Conservation (phyloP, 2,888 invertebrate genomes). For the Hemistola chrysoprasaria region DNA sequence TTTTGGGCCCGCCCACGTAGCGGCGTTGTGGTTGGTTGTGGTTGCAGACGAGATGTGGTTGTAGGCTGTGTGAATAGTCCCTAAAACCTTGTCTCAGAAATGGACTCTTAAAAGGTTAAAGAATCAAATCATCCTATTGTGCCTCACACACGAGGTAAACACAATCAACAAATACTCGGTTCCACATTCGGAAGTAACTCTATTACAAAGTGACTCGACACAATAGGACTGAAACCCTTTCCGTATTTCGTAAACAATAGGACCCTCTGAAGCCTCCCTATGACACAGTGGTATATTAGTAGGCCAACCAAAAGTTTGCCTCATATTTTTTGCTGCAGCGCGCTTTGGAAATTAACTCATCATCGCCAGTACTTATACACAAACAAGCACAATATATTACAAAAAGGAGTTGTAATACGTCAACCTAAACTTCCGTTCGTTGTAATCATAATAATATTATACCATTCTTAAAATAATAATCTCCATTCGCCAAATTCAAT, state of each 20-base stretch:
- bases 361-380: too few relatives aligned
- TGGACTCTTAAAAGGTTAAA: constrained; percentile 7
- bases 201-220: constrained; percentile 31
- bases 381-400: too few relatives aligned
- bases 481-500: too few relatives aligned
- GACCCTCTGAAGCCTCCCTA: constrained; percentile 27
- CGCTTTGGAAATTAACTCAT: too few relatives aligned
- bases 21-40: too few relatives aligned
- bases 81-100: neutral
- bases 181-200: constrained; percentile 34
- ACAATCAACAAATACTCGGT: constrained; percentile 33
- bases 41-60: too few relatives aligned
- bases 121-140: constrained; percentile 13
- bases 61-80: too few relatives aligned
- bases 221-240: constrained; percentile 47
- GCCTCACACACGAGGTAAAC: constrained; percentile 28
- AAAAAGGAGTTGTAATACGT: too few relatives aligned
- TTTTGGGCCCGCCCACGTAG: too few relatives aligned
- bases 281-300: constrained; percentile 9
- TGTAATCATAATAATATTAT: too few relatives aligned
- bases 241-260: constrained; percentile 40
- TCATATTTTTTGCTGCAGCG: constrained; percentile 1
- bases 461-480: too few relatives aligned
- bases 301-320: constrained; percentile 9
- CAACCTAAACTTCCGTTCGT: too few relatives aligned